phyloP scores from a whole-genome alignment of 2,113 vertebrate species.

The Peromyscus leucopus region DNA sequence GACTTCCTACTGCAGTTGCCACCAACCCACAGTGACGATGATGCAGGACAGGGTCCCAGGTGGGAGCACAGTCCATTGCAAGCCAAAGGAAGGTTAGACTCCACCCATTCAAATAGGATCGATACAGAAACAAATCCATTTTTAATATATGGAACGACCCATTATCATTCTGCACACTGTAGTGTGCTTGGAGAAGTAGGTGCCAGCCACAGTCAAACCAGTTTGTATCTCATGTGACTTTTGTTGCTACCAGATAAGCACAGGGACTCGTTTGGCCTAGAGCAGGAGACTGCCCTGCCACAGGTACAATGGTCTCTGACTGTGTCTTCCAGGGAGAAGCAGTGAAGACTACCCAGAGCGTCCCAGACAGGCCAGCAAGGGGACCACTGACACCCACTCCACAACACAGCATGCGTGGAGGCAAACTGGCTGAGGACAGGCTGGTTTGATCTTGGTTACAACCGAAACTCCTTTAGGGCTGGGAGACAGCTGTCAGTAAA shows the following conservation, averaged over 20 bases:
- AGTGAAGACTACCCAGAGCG: background rate
- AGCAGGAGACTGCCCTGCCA: background rate
- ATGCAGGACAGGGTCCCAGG: background rate
- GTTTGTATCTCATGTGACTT: conserved; percentile 8
- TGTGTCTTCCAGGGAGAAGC: background rate
- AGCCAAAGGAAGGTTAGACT: conserved; percentile 31
- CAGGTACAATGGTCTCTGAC: background rate
- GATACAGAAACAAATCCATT: background rate
- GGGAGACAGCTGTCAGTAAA: background rate
- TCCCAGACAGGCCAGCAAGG: background rate
- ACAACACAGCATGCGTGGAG: background rate
- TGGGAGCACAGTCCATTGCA: conserved; percentile 34
- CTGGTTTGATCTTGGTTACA: background rate
- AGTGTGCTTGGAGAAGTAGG: background rate
- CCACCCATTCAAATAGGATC: background rate
- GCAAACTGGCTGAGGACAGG: no score
- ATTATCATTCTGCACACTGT: background rate
- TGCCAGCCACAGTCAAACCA: background rate
- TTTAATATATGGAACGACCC: background rate
- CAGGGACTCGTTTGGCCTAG: background rate
- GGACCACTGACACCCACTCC: background rate
- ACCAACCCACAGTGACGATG: conserved; percentile 2
- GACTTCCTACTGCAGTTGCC: conserved; percentile 12
- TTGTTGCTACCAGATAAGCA: background rate
- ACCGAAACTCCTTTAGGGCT: no score